A percentile compares a stretch with the other conserved stretches of the same genome.
Conservation (phyloP, 2,113 vertebrate species). For the Patagioenas fasciata region DNA sequence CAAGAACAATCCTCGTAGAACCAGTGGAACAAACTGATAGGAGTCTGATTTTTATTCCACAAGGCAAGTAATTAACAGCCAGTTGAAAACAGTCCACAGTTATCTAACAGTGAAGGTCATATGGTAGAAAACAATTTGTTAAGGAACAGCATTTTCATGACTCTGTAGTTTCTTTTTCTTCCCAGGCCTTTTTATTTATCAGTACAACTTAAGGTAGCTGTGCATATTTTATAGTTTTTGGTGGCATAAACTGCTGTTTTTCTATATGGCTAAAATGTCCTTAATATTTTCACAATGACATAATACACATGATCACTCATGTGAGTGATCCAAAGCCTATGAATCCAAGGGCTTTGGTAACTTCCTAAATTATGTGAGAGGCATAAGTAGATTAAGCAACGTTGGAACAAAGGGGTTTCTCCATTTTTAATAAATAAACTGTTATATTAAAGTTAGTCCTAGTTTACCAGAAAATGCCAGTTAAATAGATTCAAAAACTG, state of each 20-base stretch:
- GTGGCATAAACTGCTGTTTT: not conserved
- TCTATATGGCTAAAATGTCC: not conserved
- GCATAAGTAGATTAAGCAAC: not conserved
- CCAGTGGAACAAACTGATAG: not conserved
- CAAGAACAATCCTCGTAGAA: not conserved
- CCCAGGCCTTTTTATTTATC: not conserved
- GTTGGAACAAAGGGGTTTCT: slow-evolving; percentile 16
- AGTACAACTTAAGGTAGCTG: not conserved
- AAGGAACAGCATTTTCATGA: not conserved
- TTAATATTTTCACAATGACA: slow-evolving; percentile 16
- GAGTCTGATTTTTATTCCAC: not conserved
- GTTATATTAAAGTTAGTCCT: slow-evolving; percentile 3
- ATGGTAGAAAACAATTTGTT: not conserved
- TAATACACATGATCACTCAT: not conserved
- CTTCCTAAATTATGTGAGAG: not conserved
- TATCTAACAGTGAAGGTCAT: not conserved
- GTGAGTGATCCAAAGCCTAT: not conserved
- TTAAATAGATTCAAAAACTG: slow-evolving; percentile 16
- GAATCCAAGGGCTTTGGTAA: not conserved
- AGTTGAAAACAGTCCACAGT: not conserved
- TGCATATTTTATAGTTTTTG: not conserved
- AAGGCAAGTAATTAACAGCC: not conserved
- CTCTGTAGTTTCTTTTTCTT: not conserved
- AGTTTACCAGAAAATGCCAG: not conserved
- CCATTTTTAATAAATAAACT: slow-evolving; percentile 28